A percentile compares a stretch with the other conserved stretches of the same genome.
Evolutionary conservation across 2,888 invertebrate species (phyloP).

Genomic region (Dicycla oo): DNA sequence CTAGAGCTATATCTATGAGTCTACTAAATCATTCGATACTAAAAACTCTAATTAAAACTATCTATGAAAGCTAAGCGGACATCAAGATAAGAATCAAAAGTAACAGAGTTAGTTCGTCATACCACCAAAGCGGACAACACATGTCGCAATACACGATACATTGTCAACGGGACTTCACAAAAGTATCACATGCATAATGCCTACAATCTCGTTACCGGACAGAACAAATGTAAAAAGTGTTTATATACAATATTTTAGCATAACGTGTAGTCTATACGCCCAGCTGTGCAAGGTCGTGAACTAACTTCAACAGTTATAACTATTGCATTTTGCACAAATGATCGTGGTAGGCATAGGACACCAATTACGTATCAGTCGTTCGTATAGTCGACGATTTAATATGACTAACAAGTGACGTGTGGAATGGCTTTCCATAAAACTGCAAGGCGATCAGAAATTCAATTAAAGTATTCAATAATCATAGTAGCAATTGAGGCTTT

Average conservation of each 20-base stretch:
- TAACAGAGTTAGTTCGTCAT: conserved; percentile 56
- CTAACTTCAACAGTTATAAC: conserved; percentile 74
- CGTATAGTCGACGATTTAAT: conserved; percentile 63
- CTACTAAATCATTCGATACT: conserved; percentile 48
- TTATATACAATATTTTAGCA: conserved; percentile 72
- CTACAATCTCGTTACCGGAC: conserved; percentile 75
- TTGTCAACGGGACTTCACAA: conserved; percentile 75
- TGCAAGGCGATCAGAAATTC: not conserved
- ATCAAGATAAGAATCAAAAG: conserved; percentile 32
- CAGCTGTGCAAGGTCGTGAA: conserved; percentile 83
- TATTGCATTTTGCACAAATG: conserved; percentile 79
- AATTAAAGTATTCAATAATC: not conserved
- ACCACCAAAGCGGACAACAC: conserved; percentile 69
- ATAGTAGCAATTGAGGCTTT: not conserved
- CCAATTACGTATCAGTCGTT: conserved; percentile 72
- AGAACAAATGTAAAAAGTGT: conserved; percentile 74
- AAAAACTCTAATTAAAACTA: conserved; percentile 47
- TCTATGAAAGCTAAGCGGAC: conserved; percentile 56
- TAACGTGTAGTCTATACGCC: conserved; percentile 79
- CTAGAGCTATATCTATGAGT: conserved; percentile 50
- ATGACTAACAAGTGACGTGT: conserved; percentile 59
- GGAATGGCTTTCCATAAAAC: conserved; percentile 50
- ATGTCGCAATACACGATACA: conserved; percentile 67
- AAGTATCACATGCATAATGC: conserved; percentile 81
- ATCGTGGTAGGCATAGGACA: conserved; percentile 71